These are phyloP conservation scores for Hypsopygia costalis DNA, from an alignment of 2,888 invertebrate genomes.

Conservation along the genomic window DNA sequence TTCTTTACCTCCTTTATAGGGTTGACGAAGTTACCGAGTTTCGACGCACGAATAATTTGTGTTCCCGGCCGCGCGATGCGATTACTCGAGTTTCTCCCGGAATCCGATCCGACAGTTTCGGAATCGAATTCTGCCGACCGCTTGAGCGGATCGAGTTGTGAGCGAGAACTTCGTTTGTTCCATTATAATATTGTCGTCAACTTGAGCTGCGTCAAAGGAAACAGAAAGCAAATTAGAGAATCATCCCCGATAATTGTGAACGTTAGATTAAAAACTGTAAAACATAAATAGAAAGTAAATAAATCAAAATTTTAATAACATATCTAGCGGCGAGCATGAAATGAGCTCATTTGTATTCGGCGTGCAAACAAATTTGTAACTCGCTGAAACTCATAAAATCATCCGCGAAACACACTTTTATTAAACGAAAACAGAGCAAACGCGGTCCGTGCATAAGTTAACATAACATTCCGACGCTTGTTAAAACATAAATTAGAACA, in stretches of 20 bases:
- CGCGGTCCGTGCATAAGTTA: conserved; percentile 64
- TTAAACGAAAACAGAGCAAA: conserved; percentile 69
- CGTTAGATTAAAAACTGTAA: background rate
- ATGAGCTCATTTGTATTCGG: conserved; percentile 58
- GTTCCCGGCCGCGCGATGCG: conserved; percentile 69
- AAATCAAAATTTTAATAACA: conserved; percentile 30
- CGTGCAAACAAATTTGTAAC: conserved; percentile 59
- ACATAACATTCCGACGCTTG: conserved; percentile 63
- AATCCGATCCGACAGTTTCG: conserved; percentile 60
- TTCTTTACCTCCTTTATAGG: conserved; percentile 71
- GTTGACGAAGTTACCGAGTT: conserved; percentile 76
- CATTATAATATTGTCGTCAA: conserved; percentile 34
- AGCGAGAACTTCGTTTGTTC: conserved; percentile 49
- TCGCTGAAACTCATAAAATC: conserved; percentile 62
- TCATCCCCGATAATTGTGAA: background rate
- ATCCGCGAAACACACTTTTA: conserved; percentile 63
- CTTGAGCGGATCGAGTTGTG: conserved; percentile 44
- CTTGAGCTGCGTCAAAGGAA: background rate
- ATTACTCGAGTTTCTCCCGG: conserved; percentile 62
- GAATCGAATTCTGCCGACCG: conserved; percentile 59
- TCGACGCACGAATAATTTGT: conserved; percentile 74
- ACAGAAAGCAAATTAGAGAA: background rate
- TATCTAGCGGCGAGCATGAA: conserved; percentile 37
- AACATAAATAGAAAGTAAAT: conserved; percentile 34
- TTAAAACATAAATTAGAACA: conserved; percentile 71